Evolutionary conservation across 2,797 vertebrate species (phyloP), one percentile per base, ranked within the genome.

Genomic region (Huso huso): DNA sequence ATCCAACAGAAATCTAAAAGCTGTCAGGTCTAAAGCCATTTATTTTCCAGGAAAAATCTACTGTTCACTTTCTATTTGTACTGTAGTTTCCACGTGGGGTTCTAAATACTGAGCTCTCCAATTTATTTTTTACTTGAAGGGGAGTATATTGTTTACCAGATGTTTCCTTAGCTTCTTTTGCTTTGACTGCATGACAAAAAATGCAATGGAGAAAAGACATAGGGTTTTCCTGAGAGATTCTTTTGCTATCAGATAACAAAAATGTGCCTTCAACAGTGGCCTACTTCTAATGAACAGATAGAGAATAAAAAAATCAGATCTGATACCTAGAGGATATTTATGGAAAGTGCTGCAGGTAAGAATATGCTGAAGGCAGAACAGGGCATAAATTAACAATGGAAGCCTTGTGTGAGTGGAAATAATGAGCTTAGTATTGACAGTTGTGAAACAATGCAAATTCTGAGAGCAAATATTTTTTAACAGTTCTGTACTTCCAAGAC

Each of bases 391-490:
- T 66, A 66, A 61, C 55, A 13, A 52, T 15, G 23, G 48, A 66
- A 50, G 57, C 50, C 58, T 60, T 37, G 7, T 50, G 65, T 66
- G 65, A 60, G 57, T 13, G 11, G 57, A 15, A 57, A 50, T 59
- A 66, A 66, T 66, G 65, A 66, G 65, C 12, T 0, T 37, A 60
- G 11, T 49, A 51, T 10, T 66, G 65, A 66, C 65, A 66, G 65
- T 23, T 10, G 48, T 49, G 37, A 37, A 37, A 37, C 37, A 37
- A 5, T 37, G 37, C 37, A 11, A 59, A 66, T 10, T 59, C 57
- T 15, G 11, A 58, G 55, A 59, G 64, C 52, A 55, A 7, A 53
- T 37, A 18, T 51, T 64, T 48, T 23, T 57, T 37, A 57, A 37
- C 48, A 66, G 57, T 55, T 59, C 51, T 18, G 48, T 23, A 11